These are phyloP conservation scores for Ditylenchus dipsaci DNA, from an alignment of 1,140 invertebrate species.

Conservation along the genomic window DNA sequence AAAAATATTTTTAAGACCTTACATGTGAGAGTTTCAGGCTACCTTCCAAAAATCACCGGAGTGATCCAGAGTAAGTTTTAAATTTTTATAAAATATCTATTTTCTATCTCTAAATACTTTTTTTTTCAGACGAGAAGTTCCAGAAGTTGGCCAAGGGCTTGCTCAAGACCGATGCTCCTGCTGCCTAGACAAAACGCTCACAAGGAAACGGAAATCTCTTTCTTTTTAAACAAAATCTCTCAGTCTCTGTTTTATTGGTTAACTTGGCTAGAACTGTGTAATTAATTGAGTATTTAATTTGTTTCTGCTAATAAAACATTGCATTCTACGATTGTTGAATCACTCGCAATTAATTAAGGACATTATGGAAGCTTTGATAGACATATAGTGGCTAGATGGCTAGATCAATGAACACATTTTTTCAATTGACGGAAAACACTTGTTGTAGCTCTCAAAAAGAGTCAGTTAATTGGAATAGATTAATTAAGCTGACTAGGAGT, in stretches of 20 bases:
- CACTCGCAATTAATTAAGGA: neutral
- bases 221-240: neutral
- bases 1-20: too few relatives aligned
- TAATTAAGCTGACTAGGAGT: too few relatives aligned
- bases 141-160: slow-evolving; percentile 45
- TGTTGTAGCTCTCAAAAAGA: too few relatives aligned
- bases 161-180: slow-evolving; percentile 36
- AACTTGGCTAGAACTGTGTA: neutral
- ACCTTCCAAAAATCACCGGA: slow-evolving; percentile 42
- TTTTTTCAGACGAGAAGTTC: slow-evolving; percentile 53
- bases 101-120: neutral
- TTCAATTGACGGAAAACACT: too few relatives aligned
- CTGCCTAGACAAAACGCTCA: slow-evolving; percentile 8
- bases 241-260: neutral
- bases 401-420: too few relatives aligned
- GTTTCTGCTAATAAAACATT: neutral
- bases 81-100: neutral
- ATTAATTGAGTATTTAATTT: neutral
- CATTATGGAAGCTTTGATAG: too few relatives aligned
- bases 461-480: too few relatives aligned
- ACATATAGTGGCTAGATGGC: too few relatives aligned
- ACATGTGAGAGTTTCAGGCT: neutral
- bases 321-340: neutral
- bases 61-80: slow-evolving; percentile 39
- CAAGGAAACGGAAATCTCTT: neutral